phyloP scores from a whole-genome alignment of 2,888 invertebrate genomes.

The Omphaloscelis lunosa region DNA sequence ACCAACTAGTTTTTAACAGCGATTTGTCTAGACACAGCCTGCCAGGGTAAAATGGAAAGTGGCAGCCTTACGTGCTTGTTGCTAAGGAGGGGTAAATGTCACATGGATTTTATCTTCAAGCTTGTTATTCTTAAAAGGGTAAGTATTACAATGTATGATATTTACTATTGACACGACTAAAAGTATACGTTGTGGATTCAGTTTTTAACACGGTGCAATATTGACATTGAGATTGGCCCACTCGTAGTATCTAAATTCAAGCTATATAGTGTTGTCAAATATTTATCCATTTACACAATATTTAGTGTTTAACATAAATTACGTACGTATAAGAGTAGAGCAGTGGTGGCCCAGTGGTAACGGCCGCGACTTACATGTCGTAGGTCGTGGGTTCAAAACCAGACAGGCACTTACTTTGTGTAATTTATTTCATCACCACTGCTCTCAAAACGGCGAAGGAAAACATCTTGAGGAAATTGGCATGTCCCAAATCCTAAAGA shows the following conservation, averaged over 20 bases:
- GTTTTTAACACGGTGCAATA: not conserved
- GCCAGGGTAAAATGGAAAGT: constrained; percentile 54
- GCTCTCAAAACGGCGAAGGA: no score
- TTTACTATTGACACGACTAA: not conserved
- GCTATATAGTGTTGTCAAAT: not conserved
- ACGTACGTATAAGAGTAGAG: no score
- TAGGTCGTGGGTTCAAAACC: no score
- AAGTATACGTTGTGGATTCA: not conserved
- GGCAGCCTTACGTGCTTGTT: constrained; percentile 9
- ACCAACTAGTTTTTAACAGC: constrained; percentile 65
- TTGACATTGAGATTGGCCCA: not conserved
- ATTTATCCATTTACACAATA: not conserved
- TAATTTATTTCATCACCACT: no score
- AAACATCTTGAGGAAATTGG: no score
- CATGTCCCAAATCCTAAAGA: no score
- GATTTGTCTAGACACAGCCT: constrained; percentile 58
- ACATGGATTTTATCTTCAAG: constrained; percentile 11
- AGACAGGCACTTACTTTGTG: no score
- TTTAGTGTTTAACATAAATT: no score
- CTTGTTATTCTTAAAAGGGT: not conserved
- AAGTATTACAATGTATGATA: not conserved
- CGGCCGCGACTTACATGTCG: no score
- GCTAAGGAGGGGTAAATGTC: constrained; percentile 30
- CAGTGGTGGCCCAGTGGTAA: no score
- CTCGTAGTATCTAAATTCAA: no score